These are phyloP conservation scores for Pseudomugil gertrudae DNA, from an alignment of 2,797 vertebrate genomes.

Conservation along the genomic window DNA sequence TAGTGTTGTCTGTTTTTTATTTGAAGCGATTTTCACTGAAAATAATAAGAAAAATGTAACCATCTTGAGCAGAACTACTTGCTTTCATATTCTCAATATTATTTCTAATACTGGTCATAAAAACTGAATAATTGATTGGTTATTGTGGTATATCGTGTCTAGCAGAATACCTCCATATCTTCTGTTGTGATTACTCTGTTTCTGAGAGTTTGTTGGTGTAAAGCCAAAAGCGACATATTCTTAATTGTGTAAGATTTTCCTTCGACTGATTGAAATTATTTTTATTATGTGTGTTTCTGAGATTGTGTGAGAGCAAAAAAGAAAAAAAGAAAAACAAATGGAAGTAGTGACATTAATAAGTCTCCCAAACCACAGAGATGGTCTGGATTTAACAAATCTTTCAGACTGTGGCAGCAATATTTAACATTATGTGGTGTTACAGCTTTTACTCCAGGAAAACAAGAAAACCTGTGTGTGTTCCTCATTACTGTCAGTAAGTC, in stretches of 20 bases:
- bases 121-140: too few species aligned
- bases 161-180: background rate
- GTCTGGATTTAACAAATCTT: conserved; percentile 10
- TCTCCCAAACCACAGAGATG: conserved; percentile 13
- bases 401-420: conserved; percentile 2
- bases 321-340: too few species aligned
- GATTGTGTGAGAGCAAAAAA: conserved; percentile 21
- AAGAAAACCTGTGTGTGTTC: background rate
- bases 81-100: too few species aligned
- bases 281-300: conserved; percentile 20
- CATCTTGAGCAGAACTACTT: too few species aligned
- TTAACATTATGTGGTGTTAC: conserved; percentile 4
- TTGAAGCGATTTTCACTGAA: too few species aligned
- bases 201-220: conserved; percentile 21
- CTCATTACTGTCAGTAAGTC: background rate
- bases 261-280: conserved; percentile 27
- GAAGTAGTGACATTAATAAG: conserved; percentile 17
- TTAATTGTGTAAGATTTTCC: conserved; percentile 37
- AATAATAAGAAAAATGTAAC: too few species aligned
- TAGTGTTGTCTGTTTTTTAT: too few species aligned
- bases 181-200: conserved; percentile 5
- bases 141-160: too few species aligned
- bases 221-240: conserved; percentile 43
- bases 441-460: background rate
- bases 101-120: too few species aligned